phyloP scores from a whole-genome alignment of 2,797 vertebrate species.

The Pangasius djambal region DNA sequence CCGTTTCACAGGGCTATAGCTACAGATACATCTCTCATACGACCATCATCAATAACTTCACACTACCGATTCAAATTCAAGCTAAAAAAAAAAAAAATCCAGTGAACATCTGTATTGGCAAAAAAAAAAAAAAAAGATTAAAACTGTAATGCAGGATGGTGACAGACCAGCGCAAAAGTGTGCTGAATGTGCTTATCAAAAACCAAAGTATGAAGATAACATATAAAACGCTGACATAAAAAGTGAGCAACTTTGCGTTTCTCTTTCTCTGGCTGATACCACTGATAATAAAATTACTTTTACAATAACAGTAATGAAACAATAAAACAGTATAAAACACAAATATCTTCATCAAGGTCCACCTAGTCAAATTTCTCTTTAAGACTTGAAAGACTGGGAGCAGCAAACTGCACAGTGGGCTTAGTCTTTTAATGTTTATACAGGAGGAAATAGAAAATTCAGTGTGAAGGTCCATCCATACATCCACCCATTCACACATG shows the following conservation, averaged over 20 bases:
- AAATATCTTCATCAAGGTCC: slow-evolving; percentile 67
- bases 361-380: slow-evolving; percentile 75
- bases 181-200: slow-evolving; percentile 77
- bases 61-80: slow-evolving; percentile 77
- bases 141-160: slow-evolving; percentile 75
- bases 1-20: slow-evolving; percentile 58
- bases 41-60: slow-evolving; percentile 69
- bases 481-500: slow-evolving; percentile 41
- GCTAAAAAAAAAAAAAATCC: slow-evolving; percentile 58
- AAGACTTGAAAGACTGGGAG: slow-evolving; percentile 82
- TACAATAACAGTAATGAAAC: slow-evolving; percentile 79
- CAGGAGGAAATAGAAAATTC: slow-evolving; percentile 79
- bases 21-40: slow-evolving; percentile 63
- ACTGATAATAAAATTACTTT: slow-evolving; percentile 77
- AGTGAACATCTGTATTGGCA: slow-evolving; percentile 75
- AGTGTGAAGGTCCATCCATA: slow-evolving; percentile 65
- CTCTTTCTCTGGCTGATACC: slow-evolving; percentile 66
- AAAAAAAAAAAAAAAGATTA: slow-evolving; percentile 69
- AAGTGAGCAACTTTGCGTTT: slow-evolving; percentile 83
- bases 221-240: slow-evolving; percentile 87
- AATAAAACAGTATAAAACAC: slow-evolving; percentile 85
- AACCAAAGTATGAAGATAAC: slow-evolving; percentile 85
- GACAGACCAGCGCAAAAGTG: slow-evolving; percentile 73
- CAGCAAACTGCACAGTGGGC: slow-evolving; percentile 88
- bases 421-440: slow-evolving; percentile 89